Percentiles rank a stretch among this genome's conserved stretches.
These are phyloP conservation scores for Lagocephalus sceleratus DNA, from an alignment of 2,797 vertebrate species.

Conservation along the genomic window DNA sequence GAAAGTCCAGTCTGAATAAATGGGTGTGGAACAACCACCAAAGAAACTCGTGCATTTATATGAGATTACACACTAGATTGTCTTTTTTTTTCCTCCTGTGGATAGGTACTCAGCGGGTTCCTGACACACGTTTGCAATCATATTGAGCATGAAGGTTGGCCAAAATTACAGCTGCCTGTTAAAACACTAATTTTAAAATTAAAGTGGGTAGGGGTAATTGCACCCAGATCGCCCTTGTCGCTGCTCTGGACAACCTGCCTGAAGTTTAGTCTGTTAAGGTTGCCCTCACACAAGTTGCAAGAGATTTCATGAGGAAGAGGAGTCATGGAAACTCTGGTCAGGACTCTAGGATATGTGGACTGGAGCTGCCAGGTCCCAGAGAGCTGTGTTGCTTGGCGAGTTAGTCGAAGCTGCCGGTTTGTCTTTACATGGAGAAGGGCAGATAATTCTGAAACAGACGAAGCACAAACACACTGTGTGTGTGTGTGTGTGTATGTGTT, in stretches of 20 bases:
- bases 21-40: constrained; percentile 2
- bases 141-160: constrained; percentile 51
- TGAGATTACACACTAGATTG: constrained; percentile 42
- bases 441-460: constrained; percentile 10
- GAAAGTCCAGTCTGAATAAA: not conserved
- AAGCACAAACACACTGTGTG: not conserved
- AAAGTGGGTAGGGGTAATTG: constrained; percentile 73
- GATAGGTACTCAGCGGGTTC: constrained; percentile 43
- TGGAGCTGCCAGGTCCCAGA: constrained; percentile 27
- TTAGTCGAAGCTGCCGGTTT: constrained; percentile 50
- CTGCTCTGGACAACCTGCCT: constrained; percentile 59
- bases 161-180: constrained; percentile 62
- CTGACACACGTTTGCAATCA: constrained; percentile 49
- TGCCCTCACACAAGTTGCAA: constrained; percentile 48
- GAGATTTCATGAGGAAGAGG: constrained; percentile 41
- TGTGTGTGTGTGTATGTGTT: constrained; percentile 12
- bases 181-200: constrained; percentile 59
- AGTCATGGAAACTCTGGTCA: constrained; percentile 46
- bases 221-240: constrained; percentile 60
- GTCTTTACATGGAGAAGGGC: constrained; percentile 33
- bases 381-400: constrained; percentile 64
- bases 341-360: constrained; percentile 12
- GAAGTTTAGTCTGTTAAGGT: constrained; percentile 56
- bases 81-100: constrained; percentile 1
- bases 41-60: constrained; percentile 27